Evolutionary conservation across 2,113 vertebrate species (phyloP).

Genomic region (Labeo catla): DNA sequence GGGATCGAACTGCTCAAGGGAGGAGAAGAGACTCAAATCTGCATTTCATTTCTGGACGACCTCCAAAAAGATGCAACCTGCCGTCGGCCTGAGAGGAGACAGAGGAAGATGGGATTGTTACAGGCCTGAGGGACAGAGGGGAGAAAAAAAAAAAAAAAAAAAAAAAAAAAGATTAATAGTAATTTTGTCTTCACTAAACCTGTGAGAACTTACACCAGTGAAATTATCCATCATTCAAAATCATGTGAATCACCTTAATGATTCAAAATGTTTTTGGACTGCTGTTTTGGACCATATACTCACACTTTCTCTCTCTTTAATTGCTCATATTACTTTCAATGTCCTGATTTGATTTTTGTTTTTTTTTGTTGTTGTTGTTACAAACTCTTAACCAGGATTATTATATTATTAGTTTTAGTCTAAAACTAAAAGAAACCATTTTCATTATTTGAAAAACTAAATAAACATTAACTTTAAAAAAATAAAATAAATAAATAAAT

Average conservation of each 20-base stretch:
- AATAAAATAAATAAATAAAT: no score
- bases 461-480: no score
- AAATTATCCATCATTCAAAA: not conserved
- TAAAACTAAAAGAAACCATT: no score
- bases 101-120: constrained; percentile 1
- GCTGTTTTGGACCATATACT: not conserved
- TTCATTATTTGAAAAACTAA: no score
- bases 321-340: not conserved
- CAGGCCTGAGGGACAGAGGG: not conserved
- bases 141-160: not conserved
- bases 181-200: not conserved
- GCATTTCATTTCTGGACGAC: constrained; percentile 62
- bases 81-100: not conserved
- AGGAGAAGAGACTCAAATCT: constrained; percentile 64
- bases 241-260: not conserved
- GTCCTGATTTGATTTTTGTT: no score
- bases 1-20: constrained; percentile 24
- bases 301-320: not conserved
- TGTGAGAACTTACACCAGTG: not conserved
- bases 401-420: no score
- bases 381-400: no score
- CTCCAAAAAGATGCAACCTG: constrained; percentile 50
- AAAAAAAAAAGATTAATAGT: not conserved
- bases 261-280: not conserved
- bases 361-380: no score